Evolutionary conservation across 2,797 vertebrate genomes (phyloP).

Genomic region (Alca torda): DNA sequence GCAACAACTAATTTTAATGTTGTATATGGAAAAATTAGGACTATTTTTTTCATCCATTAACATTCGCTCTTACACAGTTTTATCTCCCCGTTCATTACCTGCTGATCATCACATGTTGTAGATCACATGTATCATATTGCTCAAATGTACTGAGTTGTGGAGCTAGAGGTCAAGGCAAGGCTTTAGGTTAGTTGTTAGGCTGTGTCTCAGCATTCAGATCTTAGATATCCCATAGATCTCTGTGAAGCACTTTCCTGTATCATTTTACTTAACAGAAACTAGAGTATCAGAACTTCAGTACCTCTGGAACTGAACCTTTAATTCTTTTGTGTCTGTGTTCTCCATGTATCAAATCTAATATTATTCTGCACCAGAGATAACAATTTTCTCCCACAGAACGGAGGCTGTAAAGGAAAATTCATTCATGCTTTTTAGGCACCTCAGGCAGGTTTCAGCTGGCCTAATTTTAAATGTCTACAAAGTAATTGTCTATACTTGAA

Average conservation of each 20-base stretch:
- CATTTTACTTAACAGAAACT: neutral
- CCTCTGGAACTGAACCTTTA: neutral
- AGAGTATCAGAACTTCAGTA: neutral
- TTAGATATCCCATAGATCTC: neutral
- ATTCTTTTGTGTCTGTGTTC: constrained; percentile 10
- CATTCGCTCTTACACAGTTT: neutral
- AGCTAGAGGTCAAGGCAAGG: neutral
- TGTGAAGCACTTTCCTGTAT: neutral
- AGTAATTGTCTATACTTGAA: neutral
- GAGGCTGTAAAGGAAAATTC: neutral
- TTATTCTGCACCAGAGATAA: neutral
- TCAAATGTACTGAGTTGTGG: neutral
- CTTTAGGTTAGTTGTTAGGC: neutral
- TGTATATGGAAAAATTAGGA: neutral
- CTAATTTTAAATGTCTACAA: neutral
- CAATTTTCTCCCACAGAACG: neutral
- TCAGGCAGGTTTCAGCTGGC: neutral
- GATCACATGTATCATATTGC: neutral
- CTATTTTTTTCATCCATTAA: neutral
- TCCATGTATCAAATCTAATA: neutral
- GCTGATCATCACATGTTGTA: neutral
- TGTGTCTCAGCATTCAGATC: neutral
- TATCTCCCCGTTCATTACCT: neutral
- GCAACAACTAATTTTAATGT: neutral
- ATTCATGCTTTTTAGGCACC: neutral